A percentile compares a stretch with the other conserved stretches of the same genome.
Conservation (phyloP, 2,888 invertebrate genomes). For the Stenodema calcarata region DNA sequence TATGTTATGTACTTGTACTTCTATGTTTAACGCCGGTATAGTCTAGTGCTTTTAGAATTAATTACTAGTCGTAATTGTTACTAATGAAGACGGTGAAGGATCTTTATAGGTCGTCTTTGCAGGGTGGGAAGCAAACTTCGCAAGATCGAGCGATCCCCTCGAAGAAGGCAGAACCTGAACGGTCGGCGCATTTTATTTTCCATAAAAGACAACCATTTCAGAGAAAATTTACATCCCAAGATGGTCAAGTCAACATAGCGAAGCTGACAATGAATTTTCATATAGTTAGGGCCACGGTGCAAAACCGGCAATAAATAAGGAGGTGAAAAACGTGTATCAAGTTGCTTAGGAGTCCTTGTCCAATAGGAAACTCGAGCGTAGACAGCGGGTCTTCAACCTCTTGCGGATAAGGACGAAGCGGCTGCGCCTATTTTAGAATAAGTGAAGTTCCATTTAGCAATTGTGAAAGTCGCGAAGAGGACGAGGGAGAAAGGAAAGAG, state of each 20-base stretch:
- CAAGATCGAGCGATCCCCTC: background rate
- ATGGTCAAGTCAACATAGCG: background rate
- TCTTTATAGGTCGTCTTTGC: background rate
- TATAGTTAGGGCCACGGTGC: background rate
- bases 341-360: background rate
- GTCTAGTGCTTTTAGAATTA: background rate
- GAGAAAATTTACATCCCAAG: background rate
- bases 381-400: background rate
- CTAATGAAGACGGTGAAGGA: background rate
- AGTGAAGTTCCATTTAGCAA: conserved; percentile 17
- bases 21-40: background rate
- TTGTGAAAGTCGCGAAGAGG: background rate
- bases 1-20: background rate
- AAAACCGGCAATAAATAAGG: background rate
- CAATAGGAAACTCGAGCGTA: background rate
- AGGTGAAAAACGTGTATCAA: background rate
- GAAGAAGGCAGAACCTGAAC: background rate
- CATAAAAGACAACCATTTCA: conserved; percentile 2
- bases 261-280: background rate
- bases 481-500: background rate
- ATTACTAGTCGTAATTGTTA: background rate
- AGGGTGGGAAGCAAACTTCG: background rate
- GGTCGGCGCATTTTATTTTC: background rate
- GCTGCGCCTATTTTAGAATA: background rate
- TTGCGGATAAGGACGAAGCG: background rate